phyloP scores from a whole-genome alignment of 2,888 invertebrate genomes.

The Lissonota sp. region DNA sequence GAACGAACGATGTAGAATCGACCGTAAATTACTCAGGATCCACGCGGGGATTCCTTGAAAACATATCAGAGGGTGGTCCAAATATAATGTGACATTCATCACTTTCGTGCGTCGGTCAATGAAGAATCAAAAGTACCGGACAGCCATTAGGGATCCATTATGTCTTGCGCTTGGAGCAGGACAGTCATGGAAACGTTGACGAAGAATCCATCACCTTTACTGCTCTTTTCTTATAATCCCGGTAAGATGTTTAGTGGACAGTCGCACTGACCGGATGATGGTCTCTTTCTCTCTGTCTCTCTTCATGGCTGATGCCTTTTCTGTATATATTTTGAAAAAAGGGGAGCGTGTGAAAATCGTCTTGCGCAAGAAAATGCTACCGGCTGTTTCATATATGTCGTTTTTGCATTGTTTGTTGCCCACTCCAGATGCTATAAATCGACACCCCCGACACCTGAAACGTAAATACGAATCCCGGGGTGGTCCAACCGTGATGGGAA shows the following conservation, averaged over 20 bases:
- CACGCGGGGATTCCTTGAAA: conserved; percentile 47
- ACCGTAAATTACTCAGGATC: conserved; percentile 53
- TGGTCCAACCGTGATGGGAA: not conserved
- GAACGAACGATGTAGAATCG: conserved; percentile 26
- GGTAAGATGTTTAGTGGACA: conserved; percentile 6
- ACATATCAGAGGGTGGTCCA: conserved; percentile 33
- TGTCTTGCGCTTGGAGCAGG: conserved; percentile 1
- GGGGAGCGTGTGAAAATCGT: conserved; percentile 60
- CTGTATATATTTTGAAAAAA: not conserved
- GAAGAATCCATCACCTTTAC: conserved; percentile 49
- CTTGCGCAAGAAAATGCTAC: conserved; percentile 11
- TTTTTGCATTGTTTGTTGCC: conserved; percentile 4
- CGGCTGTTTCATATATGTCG: not conserved
- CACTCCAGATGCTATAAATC: conserved; percentile 42
- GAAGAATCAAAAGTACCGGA: conserved; percentile 26
- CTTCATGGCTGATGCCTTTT: not conserved
- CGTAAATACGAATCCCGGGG: conserved; percentile 54
- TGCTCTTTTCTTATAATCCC: not conserved
- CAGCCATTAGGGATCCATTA: conserved; percentile 48
- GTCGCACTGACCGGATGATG: conserved; percentile 16
- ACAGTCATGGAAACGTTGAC: not conserved
- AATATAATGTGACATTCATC: no score
- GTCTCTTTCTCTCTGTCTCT: no score
- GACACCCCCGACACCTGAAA: conserved; percentile 61
- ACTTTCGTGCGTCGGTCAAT: not conserved